These are phyloP conservation scores for Pheosia gnoma DNA, from an alignment of 2,888 invertebrate species.

Conservation along the genomic window DNA sequence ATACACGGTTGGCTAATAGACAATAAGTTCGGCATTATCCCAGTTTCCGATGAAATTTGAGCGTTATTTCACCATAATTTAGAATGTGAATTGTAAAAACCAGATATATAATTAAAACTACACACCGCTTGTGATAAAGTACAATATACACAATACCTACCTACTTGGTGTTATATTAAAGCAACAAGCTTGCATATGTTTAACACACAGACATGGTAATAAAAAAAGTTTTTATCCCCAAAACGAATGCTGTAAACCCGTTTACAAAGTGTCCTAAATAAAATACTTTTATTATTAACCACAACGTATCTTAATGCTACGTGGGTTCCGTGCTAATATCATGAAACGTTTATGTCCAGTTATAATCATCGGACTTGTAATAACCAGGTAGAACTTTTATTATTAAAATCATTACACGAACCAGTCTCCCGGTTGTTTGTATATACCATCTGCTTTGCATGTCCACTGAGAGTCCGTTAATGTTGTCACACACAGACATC, in stretches of 20 bases:
- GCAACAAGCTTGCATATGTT: not conserved
- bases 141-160: conserved; percentile 3
- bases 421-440: conserved; percentile 49
- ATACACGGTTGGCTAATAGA: conserved; percentile 31
- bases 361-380: conserved; percentile 17
- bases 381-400: conserved; percentile 13
- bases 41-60: conserved; percentile 27
- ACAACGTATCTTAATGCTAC: not conserved
- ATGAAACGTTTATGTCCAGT: conserved; percentile 19
- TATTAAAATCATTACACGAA: conserved; percentile 37
- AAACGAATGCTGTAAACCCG: not conserved
- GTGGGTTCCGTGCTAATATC: not conserved
- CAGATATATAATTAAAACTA: conserved; percentile 26
- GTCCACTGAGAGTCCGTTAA: conserved; percentile 38
- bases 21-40: conserved; percentile 22
- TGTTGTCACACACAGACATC: conserved; percentile 31
- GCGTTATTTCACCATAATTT: conserved; percentile 26
- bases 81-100: conserved; percentile 18
- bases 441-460: conserved; percentile 50
- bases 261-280: not conserved
- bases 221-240: not conserved
- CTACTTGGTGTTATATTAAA: not conserved
- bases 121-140: conserved; percentile 32
- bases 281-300: not conserved
- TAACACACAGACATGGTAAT: not conserved